These are phyloP conservation scores for Glaucidium brasilianum DNA, from an alignment of 2,113 vertebrate genomes.

Conservation along the genomic window DNA sequence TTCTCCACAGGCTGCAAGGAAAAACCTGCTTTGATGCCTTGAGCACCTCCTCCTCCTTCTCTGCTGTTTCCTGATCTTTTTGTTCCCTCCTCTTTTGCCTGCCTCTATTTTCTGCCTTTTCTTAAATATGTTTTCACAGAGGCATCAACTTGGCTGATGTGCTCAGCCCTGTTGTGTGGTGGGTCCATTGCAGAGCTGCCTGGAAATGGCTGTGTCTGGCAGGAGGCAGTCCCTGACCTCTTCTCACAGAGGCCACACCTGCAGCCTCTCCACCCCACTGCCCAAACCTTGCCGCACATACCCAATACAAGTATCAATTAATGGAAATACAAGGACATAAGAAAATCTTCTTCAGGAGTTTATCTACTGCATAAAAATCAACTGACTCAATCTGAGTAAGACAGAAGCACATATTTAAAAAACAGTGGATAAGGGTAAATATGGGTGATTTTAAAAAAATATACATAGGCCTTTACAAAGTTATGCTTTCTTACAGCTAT, in stretches of 20 bases:
- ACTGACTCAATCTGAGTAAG: not conserved
- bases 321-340: not conserved
- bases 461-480: not conserved
- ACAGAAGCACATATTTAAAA: not conserved
- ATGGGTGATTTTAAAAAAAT: not conserved
- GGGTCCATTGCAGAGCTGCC: not conserved
- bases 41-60: not conserved
- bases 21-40: not conserved
- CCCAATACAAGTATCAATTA: not conserved
- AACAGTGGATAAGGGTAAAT: not conserved
- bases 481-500: not conserved
- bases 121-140: not conserved
- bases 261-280: not conserved
- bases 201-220: not conserved
- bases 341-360: not conserved
- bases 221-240: not conserved
- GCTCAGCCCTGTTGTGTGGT: not conserved
- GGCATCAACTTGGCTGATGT: not conserved
- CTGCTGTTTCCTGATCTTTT: not conserved
- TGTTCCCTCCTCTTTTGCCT: not conserved
- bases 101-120: not conserved
- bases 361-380: not conserved
- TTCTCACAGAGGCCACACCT: not conserved
- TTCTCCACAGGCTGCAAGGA: not conserved
- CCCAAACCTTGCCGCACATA: not conserved